Percentiles rank a stretch among this genome's conserved stretches.
These are phyloP conservation scores for Hippocampus kuda DNA, from an alignment of 2,797 vertebrate genomes.

Conservation along the genomic window DNA sequence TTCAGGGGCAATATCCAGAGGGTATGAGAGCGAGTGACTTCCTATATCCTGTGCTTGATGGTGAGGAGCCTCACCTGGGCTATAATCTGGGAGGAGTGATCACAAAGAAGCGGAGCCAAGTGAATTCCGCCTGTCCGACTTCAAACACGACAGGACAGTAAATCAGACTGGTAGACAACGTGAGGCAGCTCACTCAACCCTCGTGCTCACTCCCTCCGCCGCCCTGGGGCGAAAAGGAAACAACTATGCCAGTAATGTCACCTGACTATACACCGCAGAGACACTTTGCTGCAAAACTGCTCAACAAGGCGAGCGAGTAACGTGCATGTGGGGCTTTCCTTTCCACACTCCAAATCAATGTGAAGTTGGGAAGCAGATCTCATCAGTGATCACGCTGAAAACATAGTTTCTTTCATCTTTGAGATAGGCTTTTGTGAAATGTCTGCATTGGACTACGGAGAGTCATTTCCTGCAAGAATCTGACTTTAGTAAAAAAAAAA, in stretches of 20 bases:
- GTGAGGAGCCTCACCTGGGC: constrained; percentile 72
- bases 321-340: background rate
- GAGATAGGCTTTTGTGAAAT: too few species aligned
- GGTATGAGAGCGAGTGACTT: constrained; percentile 53
- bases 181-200: constrained; percentile 73
- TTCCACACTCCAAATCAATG: background rate
- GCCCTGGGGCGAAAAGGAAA: constrained; percentile 52
- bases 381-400: too few species aligned
- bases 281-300: constrained; percentile 32
- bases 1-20: constrained; percentile 39
- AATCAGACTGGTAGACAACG: constrained; percentile 80
- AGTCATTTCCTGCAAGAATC: too few species aligned
- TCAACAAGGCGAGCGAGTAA: constrained; percentile 18
- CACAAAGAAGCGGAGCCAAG: constrained; percentile 80
- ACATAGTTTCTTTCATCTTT: too few species aligned
- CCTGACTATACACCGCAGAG: constrained; percentile 64
- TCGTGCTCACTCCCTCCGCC: constrained; percentile 64
- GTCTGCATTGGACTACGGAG: too few species aligned
- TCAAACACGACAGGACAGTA: constrained; percentile 83
- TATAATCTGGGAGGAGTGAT: constrained; percentile 75
- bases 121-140: constrained; percentile 90
- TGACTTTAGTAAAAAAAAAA: too few species aligned
- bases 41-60: constrained; percentile 67
- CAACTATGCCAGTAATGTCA: constrained; percentile 75
- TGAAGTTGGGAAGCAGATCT: background rate